These are phyloP conservation scores for Drosophila austrosaltans DNA, from an alignment of 2,888 invertebrate genomes.

Conservation along the genomic window DNA sequence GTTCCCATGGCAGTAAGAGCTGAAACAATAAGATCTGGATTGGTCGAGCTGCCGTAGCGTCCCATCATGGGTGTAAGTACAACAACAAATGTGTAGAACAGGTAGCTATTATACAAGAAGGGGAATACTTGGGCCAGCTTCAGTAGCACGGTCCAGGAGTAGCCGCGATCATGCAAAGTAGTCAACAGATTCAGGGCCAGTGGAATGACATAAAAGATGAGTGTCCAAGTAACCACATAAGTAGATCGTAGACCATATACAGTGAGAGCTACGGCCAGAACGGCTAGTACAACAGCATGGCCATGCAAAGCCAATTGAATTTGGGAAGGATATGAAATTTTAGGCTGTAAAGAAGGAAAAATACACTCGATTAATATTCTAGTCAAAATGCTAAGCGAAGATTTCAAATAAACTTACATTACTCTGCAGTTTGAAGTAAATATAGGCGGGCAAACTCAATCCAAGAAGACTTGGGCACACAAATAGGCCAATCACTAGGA, in stretches of 20 bases:
- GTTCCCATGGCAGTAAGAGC: conserved; percentile 79
- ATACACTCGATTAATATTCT: no score
- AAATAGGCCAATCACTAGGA: conserved; percentile 83
- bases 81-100: conserved; percentile 83
- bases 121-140: conserved; percentile 83
- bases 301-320: conserved; percentile 80
- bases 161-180: conserved; percentile 71
- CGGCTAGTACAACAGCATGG: conserved; percentile 70
- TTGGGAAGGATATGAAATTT: conserved; percentile 66
- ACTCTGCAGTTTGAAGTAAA: conserved; percentile 72
- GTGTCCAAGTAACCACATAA: conserved; percentile 73
- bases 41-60: conserved; percentile 82
- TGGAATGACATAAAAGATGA: conserved; percentile 75
- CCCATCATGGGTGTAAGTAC: conserved; percentile 86
- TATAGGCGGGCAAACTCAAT: conserved; percentile 71
- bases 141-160: conserved; percentile 72
- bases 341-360: conserved; percentile 53
- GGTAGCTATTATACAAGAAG: conserved; percentile 83
- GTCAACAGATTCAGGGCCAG: conserved; percentile 75
- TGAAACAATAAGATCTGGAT: conserved; percentile 85
- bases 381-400: neutral
- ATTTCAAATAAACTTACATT: conserved; percentile 61
- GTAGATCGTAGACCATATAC: conserved; percentile 69
- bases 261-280: conserved; percentile 62
- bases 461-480: conserved; percentile 80